Evolutionary conservation across 2,113 vertebrate species (phyloP), one percentile per base, ranked within the genome.

Genomic region (Psilopogon haemacephalus): DNA sequence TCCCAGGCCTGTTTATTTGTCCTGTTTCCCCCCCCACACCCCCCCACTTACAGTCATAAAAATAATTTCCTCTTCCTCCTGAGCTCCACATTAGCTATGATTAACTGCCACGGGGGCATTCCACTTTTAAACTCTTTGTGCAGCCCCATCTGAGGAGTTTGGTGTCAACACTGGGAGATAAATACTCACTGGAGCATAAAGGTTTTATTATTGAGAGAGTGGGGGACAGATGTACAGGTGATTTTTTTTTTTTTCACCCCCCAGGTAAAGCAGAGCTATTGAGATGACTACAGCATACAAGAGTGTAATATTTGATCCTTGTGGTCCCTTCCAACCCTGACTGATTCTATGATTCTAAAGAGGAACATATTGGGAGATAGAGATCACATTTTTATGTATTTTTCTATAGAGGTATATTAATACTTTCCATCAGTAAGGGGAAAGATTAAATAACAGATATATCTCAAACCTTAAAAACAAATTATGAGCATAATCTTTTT

Each of bases 11-110:
- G 15, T 88, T 70, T 91, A 40, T 63, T 95, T 58, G 62, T 88
- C 75, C 35, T 88, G 88, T 82, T 88, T 84, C 55, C n/a, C n/a
- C n/a, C n/a, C n/a, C n/a, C n/a, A n/a, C n/a, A n/a, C n/a, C n/a
- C n/a, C n/a, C n/a, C n/a, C 60, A 84, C 82, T 91, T 64, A 64
- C 33, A 79, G 78, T 64, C 70, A 82, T 72, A 94, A 94, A 94
- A 94, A 85, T 63, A 10, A 35, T 91, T 96, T 94, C 83, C 71
- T 83, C 72, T 80, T 91, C 82, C 54, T 89, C 88, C 85, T 8
- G 8, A 69, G 85, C 65, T 70, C 91, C 1, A 3, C 15, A 58
- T 89, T 58, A 65, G 35, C 59, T 63, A 76, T 55, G 40, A 90
- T 46, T 46, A 85, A 89, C 46, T 64, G 75, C 56, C 71, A 88